Evolutionary conservation across 2,113 vertebrate species (phyloP), one percentile per base, ranked within the genome.

Genomic region (Oncorhynchus tshawytscha): DNA sequence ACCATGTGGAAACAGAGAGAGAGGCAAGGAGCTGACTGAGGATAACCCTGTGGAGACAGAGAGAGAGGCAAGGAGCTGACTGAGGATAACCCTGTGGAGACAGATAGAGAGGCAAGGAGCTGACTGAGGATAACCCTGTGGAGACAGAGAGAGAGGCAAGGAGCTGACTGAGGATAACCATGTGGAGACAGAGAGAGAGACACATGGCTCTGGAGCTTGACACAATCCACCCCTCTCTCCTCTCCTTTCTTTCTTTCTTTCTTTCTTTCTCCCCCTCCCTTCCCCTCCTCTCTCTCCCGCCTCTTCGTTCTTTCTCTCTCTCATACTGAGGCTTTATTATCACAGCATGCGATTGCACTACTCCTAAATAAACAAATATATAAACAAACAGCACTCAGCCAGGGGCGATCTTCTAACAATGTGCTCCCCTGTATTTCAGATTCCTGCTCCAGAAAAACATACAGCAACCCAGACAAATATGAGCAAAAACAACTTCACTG

Each of bases 301-400:
- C 34, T n/a, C 67, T 29, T 12, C 3, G 1, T 20, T 11, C 34
- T 24, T 70, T 29, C 45, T 24, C 22, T 48, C 31, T 48, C 5
- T 29, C 29, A 86, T 90, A 88, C 76, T 62, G 76, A n/a, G 4
- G 78, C 72, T 72, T 39, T 84, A 85, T 84, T 78, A 85, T 70
- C 70, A 76, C 78, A 81, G 73, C 2, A 49, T 73, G 79, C 62
- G 69, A 62, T 77, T 84, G 57, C 48, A 81, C 82, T 66, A 72
- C 62, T 66, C 71, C 76, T 78, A 78, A 81, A 83, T 45, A 80
- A 66, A 86, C 79, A 75, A 73, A 89, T 34, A 34, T 34, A 34
- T 78, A 82, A 83, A 83, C 79, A 76, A 73, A 78, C 27, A 67
- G n/a, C 75, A 70, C 71, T 60, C 34, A 74, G 68, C 76, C 20